phyloP scores from a whole-genome alignment of 1,140 invertebrate genomes.

The Cecropterus lyciades region DNA sequence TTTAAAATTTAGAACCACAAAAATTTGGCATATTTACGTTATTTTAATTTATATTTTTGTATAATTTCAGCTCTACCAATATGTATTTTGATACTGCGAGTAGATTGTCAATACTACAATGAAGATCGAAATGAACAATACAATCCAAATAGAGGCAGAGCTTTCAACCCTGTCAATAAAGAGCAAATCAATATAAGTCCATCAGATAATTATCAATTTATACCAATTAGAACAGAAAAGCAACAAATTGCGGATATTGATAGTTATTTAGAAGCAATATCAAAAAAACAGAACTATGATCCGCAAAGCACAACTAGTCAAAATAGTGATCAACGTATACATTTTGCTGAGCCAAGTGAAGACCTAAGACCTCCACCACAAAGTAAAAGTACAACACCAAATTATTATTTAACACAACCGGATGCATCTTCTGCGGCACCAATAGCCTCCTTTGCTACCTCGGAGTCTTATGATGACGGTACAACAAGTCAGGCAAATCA shows the following conservation, averaged over 20 bases:
- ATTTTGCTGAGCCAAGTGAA: background rate
- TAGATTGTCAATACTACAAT: slow-evolving; percentile 1
- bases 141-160: background rate
- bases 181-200: background rate
- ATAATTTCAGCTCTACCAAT: slow-evolving; percentile 12
- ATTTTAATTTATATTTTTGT: background rate
- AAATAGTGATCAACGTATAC: background rate
- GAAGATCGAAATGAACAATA: slow-evolving; percentile 1
- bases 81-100: slow-evolving; percentile 2
- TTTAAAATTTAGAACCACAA: no score
- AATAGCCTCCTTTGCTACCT: no score
- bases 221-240: background rate
- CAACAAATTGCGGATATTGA: background rate
- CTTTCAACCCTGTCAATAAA: background rate
- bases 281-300: slow-evolving; percentile 1
- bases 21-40: background rate
- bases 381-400: background rate
- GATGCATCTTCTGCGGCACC: background rate
- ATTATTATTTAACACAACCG: slow-evolving; percentile 24
- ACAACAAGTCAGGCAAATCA: no score
- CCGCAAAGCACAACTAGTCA: background rate
- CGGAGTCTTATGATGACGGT: no score
- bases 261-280: slow-evolving; percentile 21
- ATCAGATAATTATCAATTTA: background rate
- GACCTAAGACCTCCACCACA: slow-evolving; percentile 5